Evolutionary conservation across 2,797 vertebrate genomes (phyloP), one percentile per base, ranked within the genome.

Genomic region (Apodemus agrarius): DNA sequence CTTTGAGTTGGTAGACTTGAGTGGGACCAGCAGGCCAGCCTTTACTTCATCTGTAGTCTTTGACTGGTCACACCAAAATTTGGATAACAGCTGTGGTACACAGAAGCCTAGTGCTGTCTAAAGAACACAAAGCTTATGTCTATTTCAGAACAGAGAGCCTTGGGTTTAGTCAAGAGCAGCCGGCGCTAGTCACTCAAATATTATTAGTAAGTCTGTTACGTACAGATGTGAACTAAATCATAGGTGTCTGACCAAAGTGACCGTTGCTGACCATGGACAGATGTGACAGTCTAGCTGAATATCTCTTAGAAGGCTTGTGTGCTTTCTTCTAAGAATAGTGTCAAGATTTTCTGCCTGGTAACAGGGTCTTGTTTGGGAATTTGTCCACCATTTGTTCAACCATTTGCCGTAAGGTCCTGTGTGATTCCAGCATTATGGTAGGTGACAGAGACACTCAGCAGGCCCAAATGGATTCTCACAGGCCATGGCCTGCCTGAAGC

Each of bases 201-300:
- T 29, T 12, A 74, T 3, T n/a, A 31, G 26, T 29, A 21, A 46
- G 19, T 24, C 37, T 37, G 2, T 29, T 31, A n/a, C 7, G 22
- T 75, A 10, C 37, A 16, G 69, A 40, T 63, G 16, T 67, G 29
- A 76, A 43, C 26, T 7, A 40, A 3, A 52, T 57, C 2, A 85
- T 59, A 59, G 59, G 16, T 59, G 31, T 69, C 87, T 49, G 22
- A 21, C 74, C 31, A 52, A 31, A 69, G 52, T 24, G 40, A 52
- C 34, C 0, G 0, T 3, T 4, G 21, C 22, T 46, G 37, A 81
- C 13, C 57, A 79, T 37, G 19, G 85, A 16, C 57, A 82, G 10
- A 61, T 9, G 3, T 2, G 2, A 1, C 19, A 0, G 22, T 10
- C 34, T 59, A 11, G 0, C 22, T 1, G 6, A 65, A 52, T 1